Conservation (phyloP, 2,797 vertebrate species). For the Sebastolobus alascanus region DNA sequence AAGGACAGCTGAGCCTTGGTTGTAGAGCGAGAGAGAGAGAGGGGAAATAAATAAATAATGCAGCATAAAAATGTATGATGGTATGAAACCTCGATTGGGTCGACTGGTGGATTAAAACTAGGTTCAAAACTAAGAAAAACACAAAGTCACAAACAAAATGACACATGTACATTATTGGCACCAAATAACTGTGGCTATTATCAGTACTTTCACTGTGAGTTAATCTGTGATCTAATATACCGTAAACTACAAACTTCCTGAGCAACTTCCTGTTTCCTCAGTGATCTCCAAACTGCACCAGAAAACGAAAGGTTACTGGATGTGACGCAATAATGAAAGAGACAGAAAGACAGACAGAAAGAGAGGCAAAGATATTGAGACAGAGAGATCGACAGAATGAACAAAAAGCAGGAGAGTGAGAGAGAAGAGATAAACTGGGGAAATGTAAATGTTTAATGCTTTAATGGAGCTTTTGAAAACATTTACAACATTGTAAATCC, state of each 20-base stretch:
- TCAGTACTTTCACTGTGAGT: conserved; percentile 2
- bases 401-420: background rate
- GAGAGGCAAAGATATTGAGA: background rate
- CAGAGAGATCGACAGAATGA: background rate
- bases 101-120: conserved; percentile 49
- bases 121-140: conserved; percentile 39
- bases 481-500: background rate
- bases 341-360: background rate
- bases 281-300: conserved; percentile 40
- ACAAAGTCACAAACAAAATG: conserved; percentile 23
- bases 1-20: conserved; percentile 85
- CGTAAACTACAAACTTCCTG: conserved; percentile 45
- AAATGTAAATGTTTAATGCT: background rate
- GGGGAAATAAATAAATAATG: conserved; percentile 76
- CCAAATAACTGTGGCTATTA: background rate
- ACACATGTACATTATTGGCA: conserved; percentile 11
- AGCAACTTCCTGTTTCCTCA: conserved; percentile 49
- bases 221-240: conserved; percentile 19
- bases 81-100: conserved; percentile 73
- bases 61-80: conserved; percentile 76
- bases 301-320: conserved; percentile 19
- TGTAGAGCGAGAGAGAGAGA: conserved; percentile 38
- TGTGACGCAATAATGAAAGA: conserved; percentile 8
- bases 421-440: background rate
- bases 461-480: background rate